A percentile compares a stretch with the other conserved stretches of the same genome.
Conservation (phyloP, 2,888 invertebrate species). For the Lycocerus yunnanus region DNA sequence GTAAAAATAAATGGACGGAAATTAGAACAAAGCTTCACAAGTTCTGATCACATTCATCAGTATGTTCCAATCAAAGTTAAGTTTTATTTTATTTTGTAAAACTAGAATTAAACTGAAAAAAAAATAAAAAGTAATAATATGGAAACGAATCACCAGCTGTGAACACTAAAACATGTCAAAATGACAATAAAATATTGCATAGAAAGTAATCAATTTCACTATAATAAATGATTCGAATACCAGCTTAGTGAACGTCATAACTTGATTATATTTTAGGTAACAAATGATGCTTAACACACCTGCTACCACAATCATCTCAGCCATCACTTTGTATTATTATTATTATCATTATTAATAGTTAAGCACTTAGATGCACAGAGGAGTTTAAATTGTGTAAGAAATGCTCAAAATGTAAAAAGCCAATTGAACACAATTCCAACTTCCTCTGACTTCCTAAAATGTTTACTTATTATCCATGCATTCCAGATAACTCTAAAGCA, state of each 20-base stretch:
- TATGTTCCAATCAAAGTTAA: background rate
- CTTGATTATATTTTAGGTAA: constrained; percentile 19
- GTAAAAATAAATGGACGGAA: constrained; percentile 27
- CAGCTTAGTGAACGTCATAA: constrained; percentile 20
- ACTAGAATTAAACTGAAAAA: background rate
- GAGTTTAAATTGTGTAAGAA: constrained; percentile 3
- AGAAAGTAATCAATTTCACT: constrained; percentile 17
- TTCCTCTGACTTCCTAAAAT: background rate
- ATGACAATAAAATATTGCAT: constrained; percentile 15
- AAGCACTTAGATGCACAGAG: constrained; percentile 20
- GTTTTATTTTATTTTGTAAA: background rate
- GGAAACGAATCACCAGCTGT: background rate
- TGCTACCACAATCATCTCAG: constrained; percentile 20
- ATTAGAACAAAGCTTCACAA: constrained; percentile 15
- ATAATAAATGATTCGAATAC: constrained; percentile 22
- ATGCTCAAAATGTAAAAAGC: background rate
- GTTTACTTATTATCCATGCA: background rate
- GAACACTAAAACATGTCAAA: constrained; percentile 12
- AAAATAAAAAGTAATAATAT: background rate
- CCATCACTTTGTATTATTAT: constrained; percentile 16
- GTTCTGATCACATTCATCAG: constrained; percentile 3
- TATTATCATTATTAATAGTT: constrained; percentile 17
- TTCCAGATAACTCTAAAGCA: background rate
- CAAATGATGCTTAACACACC: constrained; percentile 22
- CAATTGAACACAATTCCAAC: background rate